Conservation (phyloP, 2,797 vertebrate species). For the Buphagus erythrorhynchus region DNA sequence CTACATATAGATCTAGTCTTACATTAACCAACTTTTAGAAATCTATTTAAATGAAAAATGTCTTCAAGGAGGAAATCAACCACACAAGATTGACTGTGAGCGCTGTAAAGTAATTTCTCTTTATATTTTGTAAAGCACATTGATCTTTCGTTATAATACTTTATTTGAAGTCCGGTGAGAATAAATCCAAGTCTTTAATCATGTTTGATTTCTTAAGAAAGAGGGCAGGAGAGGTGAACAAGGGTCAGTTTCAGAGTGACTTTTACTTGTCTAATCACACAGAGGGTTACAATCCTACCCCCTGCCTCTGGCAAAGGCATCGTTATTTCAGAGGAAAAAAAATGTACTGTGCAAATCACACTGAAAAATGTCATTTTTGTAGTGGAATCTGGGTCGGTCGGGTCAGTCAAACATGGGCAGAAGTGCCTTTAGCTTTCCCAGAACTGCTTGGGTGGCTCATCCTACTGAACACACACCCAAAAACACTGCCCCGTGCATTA, state of each 20-base stretch:
- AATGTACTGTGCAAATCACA: fast-evolving
- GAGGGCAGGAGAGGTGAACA: not conserved
- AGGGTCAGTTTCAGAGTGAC: not conserved
- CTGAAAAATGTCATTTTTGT: not conserved
- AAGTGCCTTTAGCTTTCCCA: not conserved
- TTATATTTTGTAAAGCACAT: conserved; percentile 37
- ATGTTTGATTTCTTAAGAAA: not conserved
- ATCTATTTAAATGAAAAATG: conserved; percentile 29
- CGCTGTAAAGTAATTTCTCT: not conserved
- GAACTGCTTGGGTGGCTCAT: not conserved
- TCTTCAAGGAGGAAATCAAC: conserved; percentile 1
- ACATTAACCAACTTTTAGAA: conserved; percentile 11
- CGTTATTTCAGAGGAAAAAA: not conserved
- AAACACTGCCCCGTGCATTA: not conserved
- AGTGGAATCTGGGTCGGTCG: not conserved
- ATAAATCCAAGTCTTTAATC: conserved; percentile 50
- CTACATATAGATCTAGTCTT: not conserved
- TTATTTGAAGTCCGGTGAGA: conserved; percentile 38
- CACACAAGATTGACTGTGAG: not conserved
- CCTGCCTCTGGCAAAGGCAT: not conserved
- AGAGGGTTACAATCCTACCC: not conserved
- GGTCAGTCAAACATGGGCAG: not conserved
- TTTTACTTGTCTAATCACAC: not conserved
- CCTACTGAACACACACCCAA: not conserved
- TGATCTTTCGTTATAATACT: conserved; percentile 25